A percentile compares a stretch with the other conserved stretches of the same genome.
Evolutionary conservation across 2,888 invertebrate species (phyloP).

Genomic region (Diabrotica balteata): DNA sequence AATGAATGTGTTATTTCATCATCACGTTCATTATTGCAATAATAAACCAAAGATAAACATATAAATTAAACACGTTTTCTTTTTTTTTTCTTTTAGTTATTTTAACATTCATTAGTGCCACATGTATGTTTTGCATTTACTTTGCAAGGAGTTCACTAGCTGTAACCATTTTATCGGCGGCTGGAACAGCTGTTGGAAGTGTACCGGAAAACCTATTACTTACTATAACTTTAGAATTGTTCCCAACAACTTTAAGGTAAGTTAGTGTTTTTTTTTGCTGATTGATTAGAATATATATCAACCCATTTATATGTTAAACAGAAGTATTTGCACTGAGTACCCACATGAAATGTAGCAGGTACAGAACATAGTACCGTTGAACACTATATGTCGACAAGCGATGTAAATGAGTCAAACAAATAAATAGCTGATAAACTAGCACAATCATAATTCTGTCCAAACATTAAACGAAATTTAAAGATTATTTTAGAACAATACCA

Average conservation of each 20-base stretch:
- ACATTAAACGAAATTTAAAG: no score
- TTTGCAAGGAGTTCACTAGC: slow-evolving; percentile 60
- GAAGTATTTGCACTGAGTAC: no score
- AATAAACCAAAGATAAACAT: background rate
- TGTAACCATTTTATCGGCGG: slow-evolving; percentile 58
- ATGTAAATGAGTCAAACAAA: no score
- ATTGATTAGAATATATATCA: background rate
- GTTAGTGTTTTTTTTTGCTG: background rate
- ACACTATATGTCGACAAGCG: no score
- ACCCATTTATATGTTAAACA: no score
- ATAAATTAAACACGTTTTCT: background rate
- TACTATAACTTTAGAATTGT: slow-evolving; percentile 70
- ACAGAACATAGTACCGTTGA: no score
- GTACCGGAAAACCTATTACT: slow-evolving; percentile 68
- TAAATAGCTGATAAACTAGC: no score
- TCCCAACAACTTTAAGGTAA: slow-evolving; percentile 72
- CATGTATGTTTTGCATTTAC: slow-evolving; percentile 30
- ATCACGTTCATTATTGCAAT: background rate
- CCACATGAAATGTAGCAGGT: no score
- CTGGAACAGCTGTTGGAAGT: slow-evolving; percentile 64
- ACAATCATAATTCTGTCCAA: no score
- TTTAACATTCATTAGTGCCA: slow-evolving; percentile 9
- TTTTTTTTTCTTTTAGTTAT: slow-evolving; percentile 9
- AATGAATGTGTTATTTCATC: no score
- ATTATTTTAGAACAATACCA: no score